These are phyloP conservation scores for Myodes glareolus DNA, from an alignment of 2,113 vertebrate species.

Conservation along the genomic window DNA sequence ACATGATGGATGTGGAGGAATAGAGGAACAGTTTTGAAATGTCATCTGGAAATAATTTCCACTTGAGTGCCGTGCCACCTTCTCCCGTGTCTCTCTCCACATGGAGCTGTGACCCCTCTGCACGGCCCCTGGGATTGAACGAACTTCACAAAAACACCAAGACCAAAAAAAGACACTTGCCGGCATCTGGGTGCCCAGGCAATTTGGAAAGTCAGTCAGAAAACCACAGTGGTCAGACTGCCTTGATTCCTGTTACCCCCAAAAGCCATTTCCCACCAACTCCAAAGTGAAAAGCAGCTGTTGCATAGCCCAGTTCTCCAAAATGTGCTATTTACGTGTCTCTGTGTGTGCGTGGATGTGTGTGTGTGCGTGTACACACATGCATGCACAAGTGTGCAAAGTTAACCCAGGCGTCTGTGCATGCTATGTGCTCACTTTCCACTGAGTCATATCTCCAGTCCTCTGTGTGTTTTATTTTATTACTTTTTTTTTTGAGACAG, in stretches of 20 bases:
- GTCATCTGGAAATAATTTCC: slow-evolving; percentile 46
- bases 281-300: slow-evolving; percentile 34
- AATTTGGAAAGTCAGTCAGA: background rate
- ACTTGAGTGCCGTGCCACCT: background rate
- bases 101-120: background rate
- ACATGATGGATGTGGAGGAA: slow-evolving; percentile 14
- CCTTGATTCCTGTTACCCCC: background rate
- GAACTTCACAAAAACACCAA: slow-evolving; percentile 15
- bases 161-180: background rate
- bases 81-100: background rate
- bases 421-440: background rate
- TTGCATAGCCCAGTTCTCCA: background rate
- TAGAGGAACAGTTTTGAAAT: background rate
- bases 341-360: too few relatives aligned
- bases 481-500: background rate
- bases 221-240: slow-evolving; percentile 53
- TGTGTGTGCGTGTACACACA: background rate
- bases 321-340: background rate
- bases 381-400: background rate
- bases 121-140: background rate
- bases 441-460: background rate
- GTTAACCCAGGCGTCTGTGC: background rate
- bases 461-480: background rate
- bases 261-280: slow-evolving; percentile 22
- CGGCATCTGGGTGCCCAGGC: background rate